Evolutionary conservation across 2,113 vertebrate genomes (phyloP), one percentile per base, ranked within the genome.

Genomic region (Odontophorus gujanensis): DNA sequence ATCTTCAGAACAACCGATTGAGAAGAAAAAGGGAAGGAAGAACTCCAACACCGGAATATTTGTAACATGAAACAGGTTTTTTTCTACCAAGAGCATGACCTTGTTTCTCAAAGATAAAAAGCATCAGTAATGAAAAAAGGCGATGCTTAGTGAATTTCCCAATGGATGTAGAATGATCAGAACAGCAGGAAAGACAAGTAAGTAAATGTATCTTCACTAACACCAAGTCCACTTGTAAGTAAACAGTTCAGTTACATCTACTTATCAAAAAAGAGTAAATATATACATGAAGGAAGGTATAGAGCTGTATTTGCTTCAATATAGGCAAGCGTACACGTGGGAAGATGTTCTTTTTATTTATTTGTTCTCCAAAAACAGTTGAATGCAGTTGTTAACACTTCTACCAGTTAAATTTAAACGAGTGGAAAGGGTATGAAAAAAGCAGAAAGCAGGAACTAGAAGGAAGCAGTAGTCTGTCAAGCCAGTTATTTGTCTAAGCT

Each of bases 391-490:
- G 66, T 87, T 58, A 76, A 84, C 28, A 68, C 32, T 22, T 53
- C 13, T 6, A 15, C 43, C 24, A 62, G 32, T 66, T 69, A 28
- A 76, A 77, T 14, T 22, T 69, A 85, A 89, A 22, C 6, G 2
- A 16, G 11, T 5, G 20, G 45, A 86, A 22, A 82, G 7, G 10
- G 6, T 48, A 57, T 4, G 3, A 0, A 2, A 88, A 86, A 65
- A 9, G 17, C 16, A 82, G 76, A 90, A 73, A 57, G 22, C 9
- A 58, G 25, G 47, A 83, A 10, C 28, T 22, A 21, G 34, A 72
- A 83, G 51, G 89, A 95, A 95, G 68, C 73, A 88, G 63, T 47
- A 83, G 28, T 57, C 76, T 72, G 76, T 87, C 84, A 92, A 93
- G 40, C 6, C 50, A 82, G 45, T 36, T 72, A 48, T 13, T 76